Evolutionary conservation across 1,140 invertebrate species (phyloP), one percentile per base, ranked within the genome.

Genomic region (Notospermus geniculatus): DNA sequence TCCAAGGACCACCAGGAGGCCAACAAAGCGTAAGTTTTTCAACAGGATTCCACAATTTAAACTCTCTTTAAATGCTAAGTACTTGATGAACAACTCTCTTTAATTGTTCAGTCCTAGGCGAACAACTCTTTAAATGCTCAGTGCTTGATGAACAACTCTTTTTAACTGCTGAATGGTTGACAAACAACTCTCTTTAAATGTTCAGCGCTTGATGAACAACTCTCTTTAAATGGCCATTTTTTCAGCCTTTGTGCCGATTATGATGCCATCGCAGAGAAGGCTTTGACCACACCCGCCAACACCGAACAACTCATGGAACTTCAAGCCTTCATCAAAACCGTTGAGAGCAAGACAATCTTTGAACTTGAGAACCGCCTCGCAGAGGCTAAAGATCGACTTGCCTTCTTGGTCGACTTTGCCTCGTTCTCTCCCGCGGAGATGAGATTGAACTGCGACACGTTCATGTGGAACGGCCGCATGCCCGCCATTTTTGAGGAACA

Each of bases 261-360:
- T 82, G 87, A 92, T 71, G 75, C 81, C 27, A 94, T 96, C 67
- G 85, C 90, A 0, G 88, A 90, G 66, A 89, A 87, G 65, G 87
- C 91, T 0, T 76, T 95, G 32, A 90, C 86, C 15, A 85, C 88
- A 0, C 93, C 94, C 0, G 84, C 85, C 4, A 90, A 92, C 75
- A 97, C 93, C 0, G 87, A 88, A 0, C 88, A 93, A 67, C 77
- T 96, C 53, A 93, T 96, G 87, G 85, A 88, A 52, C 82, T 95
- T 1, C 90, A 89, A 56, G 84, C 64, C 19, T 95, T 91, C 81
- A 88, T 90, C 46, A 83, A 87, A 55, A 87, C 89, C 71, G 86
- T 90, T 0, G 87, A 94, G 80, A 87, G 86, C 1, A 83, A 88
- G 64, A 85, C 88, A 2, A 78, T 91, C 1, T 82, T 84, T 0